Percentiles rank a stretch among this genome's conserved stretches.
Evolutionary conservation across 2,113 vertebrate species (phyloP).

Genomic region (Oenanthe oenanthe): DNA sequence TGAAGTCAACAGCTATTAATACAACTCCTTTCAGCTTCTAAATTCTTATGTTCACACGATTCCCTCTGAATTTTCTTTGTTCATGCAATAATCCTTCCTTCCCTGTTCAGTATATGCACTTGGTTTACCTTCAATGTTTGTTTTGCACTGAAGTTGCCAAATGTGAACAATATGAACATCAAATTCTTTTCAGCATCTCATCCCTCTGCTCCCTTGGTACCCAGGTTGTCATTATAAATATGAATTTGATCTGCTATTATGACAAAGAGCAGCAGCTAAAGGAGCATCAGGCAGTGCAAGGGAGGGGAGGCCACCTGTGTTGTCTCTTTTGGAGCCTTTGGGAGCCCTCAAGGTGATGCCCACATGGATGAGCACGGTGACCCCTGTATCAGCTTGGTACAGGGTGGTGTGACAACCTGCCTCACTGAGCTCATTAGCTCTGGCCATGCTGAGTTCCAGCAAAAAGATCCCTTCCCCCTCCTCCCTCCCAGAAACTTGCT

Average conservation of each 20-base stretch:
- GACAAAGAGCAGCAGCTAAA: not conserved
- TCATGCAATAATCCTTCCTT: not conserved
- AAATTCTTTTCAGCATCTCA: not conserved
- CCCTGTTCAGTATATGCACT: not conserved
- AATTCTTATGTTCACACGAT: not conserved
- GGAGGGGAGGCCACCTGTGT: not conserved
- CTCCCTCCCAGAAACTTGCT: not conserved
- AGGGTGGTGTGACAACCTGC: not conserved
- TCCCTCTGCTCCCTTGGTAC: not conserved
- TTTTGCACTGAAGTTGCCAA: not conserved
- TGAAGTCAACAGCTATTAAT: not conserved
- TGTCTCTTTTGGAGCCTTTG: not conserved
- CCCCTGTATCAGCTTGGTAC: rapidly evolving
- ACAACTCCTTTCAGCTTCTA: not conserved
- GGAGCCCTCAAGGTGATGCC: not conserved
- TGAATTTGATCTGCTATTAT: not conserved
- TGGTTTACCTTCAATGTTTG: not conserved
- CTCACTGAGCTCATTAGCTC: not conserved
- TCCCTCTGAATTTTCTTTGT: not conserved
- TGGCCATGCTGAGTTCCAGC: not conserved
- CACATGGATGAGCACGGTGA: rapidly evolving
- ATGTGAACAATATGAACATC: not conserved
- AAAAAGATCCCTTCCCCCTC: not conserved
- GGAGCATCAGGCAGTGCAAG: not conserved
- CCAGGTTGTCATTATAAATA: not conserved